phyloP scores from a whole-genome alignment of 2,113 vertebrate genomes.

The Uria lomvia region DNA sequence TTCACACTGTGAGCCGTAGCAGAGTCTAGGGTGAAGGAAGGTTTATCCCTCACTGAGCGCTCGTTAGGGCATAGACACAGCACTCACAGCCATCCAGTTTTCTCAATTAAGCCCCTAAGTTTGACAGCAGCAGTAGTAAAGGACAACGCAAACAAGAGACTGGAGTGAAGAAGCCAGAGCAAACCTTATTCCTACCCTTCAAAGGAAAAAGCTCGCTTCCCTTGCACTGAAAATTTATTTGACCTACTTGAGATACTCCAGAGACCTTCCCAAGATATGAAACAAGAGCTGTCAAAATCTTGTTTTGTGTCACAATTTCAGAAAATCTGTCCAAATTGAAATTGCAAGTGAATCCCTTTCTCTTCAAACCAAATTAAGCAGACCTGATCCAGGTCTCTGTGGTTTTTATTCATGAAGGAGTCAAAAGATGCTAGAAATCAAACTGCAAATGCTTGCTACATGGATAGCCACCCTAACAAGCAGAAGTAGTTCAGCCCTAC shows the following conservation, averaged over 20 bases:
- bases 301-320: not conserved
- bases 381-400: not conserved
- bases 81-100: not conserved
- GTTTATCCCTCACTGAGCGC: not conserved
- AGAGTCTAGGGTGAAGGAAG: fast-evolving
- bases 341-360: not conserved
- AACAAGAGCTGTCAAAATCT: not conserved
- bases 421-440: not conserved
- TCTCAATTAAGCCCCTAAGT: not conserved
- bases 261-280: not conserved
- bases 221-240: not conserved
- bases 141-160: fast-evolving
- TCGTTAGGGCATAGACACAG: fast-evolving
- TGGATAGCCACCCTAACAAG: not conserved
- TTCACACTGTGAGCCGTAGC: not conserved
- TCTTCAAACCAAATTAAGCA: not conserved
- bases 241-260: not conserved
- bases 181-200: not conserved
- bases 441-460: not conserved
- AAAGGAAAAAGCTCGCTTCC: not conserved
- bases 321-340: not conserved
- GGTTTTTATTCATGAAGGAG: not conserved
- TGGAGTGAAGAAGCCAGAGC: not conserved
- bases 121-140: not conserved
- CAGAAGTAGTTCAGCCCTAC: not conserved